A percentile compares a stretch with the other conserved stretches of the same genome.
Evolutionary conservation across 2,113 vertebrate species (phyloP).

Genomic region (Geococcyx californianus): DNA sequence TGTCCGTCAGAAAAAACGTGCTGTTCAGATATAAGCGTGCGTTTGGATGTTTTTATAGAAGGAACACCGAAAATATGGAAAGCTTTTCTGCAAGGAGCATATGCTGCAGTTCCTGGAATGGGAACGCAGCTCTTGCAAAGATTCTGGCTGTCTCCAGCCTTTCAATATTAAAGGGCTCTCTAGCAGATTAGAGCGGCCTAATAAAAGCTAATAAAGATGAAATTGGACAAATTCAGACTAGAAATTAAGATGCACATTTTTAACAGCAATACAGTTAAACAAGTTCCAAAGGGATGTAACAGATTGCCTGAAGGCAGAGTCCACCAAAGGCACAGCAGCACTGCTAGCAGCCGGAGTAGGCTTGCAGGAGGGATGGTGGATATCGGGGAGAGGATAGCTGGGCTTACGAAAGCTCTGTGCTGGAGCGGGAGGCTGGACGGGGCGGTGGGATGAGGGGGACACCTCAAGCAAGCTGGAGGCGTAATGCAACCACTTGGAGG

Average conservation of each 20-base stretch:
- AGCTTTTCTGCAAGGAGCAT: not conserved
- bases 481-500: not conserved
- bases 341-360: fast-evolving
- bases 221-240: conserved; percentile 33
- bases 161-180: conserved; percentile 34
- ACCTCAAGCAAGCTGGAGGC: not conserved
- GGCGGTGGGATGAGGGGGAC: fast-evolving
- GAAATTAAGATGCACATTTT: conserved; percentile 28
- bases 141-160: conserved; percentile 15
- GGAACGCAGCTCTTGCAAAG: not conserved
- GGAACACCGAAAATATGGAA: not conserved
- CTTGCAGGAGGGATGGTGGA: not conserved
- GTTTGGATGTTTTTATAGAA: not conserved
- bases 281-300: not conserved
- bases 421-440: not conserved
- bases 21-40: not conserved
- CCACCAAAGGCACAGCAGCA: fast-evolving
- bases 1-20: not conserved
- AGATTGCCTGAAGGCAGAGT: not conserved
- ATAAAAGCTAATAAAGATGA: conserved; percentile 28
- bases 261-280: not conserved
- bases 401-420: not conserved
- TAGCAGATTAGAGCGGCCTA: conserved; percentile 3
- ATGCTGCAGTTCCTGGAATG: not conserved
- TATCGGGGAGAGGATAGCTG: not conserved